A percentile compares a stretch with the other conserved stretches of the same genome.
These are phyloP conservation scores for Drosophila quadrilineata DNA, from an alignment of 1,140 invertebrate genomes.

Conservation along the genomic window DNA sequence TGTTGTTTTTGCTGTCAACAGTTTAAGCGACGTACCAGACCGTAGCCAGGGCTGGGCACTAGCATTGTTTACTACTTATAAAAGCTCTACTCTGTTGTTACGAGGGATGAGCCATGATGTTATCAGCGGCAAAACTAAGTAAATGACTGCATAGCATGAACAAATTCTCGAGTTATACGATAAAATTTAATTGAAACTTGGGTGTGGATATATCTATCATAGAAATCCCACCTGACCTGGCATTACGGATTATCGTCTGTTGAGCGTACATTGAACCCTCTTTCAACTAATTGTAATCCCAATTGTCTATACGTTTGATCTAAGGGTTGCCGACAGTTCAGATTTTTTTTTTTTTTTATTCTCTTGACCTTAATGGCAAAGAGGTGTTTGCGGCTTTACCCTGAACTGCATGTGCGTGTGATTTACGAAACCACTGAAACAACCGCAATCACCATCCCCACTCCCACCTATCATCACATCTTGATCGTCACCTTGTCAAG, in stretches of 20 bases:
- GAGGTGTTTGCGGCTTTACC: not conserved
- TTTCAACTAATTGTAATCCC: no score
- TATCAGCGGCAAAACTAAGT: conserved; percentile 37
- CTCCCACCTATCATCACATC: not conserved
- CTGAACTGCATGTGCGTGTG: not conserved
- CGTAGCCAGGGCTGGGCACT: conserved; percentile 43
- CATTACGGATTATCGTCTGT: conserved; percentile 14
- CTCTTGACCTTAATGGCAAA: not conserved
- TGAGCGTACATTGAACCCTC: conserved; percentile 21
- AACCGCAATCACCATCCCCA: conserved; percentile 10
- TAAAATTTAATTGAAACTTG: conserved; percentile 45
- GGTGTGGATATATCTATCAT: conserved; percentile 29
- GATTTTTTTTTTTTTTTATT: not conserved
- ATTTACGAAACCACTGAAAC: no score
- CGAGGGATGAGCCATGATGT: conserved; percentile 30
- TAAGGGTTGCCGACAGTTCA: no score
- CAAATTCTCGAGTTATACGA: conserved; percentile 3
- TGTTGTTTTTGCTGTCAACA: conserved; percentile 36
- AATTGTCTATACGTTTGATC: no score
- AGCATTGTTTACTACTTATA: conserved; percentile 30
- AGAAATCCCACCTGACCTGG: conserved; percentile 16
- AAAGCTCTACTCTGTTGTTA: conserved; percentile 12
- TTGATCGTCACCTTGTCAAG: conserved; percentile 21
- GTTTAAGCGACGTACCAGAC: conserved; percentile 65
- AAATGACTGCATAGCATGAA: conserved; percentile 49